phyloP scores from a whole-genome alignment of 2,113 vertebrate species.

The Loxodonta africana region DNA sequence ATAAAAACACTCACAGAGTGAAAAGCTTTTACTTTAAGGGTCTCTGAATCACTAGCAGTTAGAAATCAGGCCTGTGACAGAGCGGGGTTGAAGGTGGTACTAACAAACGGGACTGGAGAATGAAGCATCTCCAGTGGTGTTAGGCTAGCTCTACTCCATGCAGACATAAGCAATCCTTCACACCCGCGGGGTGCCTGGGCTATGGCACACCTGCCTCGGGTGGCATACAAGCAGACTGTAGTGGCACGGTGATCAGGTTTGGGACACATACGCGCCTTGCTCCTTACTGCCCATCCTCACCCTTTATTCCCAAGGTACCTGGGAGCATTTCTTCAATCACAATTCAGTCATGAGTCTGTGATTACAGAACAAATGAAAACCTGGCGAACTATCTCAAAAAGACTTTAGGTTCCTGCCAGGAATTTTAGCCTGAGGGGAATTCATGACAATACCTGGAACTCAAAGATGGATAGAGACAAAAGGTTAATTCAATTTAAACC shows the following conservation, averaged over 20 bases:
- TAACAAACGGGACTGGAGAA: neutral
- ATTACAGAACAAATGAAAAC: neutral
- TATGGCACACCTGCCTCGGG: neutral
- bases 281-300: neutral
- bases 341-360: neutral
- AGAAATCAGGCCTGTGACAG: neutral
- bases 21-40: neutral
- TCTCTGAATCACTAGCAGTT: neutral
- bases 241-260: neutral
- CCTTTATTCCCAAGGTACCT: constrained; percentile 7
- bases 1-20: neutral
- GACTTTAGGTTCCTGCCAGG: neutral
- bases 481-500: neutral
- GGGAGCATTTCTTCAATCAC: neutral
- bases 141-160: neutral
- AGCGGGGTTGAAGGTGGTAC: neutral
- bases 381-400: neutral
- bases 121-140: neutral
- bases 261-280: neutral
- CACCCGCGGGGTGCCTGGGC: neutral
- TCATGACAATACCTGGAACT: constrained; percentile 17
- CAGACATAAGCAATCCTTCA: neutral
- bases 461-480: neutral
- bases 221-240: neutral
- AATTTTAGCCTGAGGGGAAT: neutral